Evolutionary conservation across 2,797 vertebrate species (phyloP).

Genomic region (Coracias cyanogaster): DNA sequence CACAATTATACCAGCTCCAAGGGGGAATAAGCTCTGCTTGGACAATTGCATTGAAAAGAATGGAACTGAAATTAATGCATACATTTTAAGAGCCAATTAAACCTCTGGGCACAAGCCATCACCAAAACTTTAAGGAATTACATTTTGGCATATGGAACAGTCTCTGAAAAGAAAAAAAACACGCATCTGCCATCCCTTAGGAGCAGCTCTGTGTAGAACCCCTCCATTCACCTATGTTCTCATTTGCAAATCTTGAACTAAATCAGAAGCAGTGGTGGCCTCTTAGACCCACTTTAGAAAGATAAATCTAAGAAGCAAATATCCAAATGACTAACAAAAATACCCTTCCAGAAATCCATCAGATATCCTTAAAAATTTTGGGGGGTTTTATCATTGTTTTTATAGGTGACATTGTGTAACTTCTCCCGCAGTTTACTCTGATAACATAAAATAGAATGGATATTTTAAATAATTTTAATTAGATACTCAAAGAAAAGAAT

Average conservation of each 20-base stretch:
- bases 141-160: neutral
- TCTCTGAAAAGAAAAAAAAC: neutral
- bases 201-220: neutral
- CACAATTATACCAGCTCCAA: slow-evolving; percentile 11
- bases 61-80: neutral
- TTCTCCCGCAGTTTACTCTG: neutral
- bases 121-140: neutral
- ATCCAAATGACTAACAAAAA: neutral
- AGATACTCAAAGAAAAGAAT: neutral
- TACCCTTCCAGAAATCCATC: neutral
- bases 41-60: neutral
- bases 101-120: neutral
- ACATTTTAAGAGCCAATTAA: neutral
- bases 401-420: slow-evolving; percentile 15
- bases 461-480: slow-evolving; percentile 18
- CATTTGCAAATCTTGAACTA: neutral
- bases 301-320: neutral
- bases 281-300: neutral
- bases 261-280: neutral
- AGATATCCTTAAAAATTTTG: neutral
- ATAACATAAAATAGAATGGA: neutral
- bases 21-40: neutral
- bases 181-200: neutral
- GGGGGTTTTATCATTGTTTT: neutral
- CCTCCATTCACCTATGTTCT: neutral